phyloP scores from a whole-genome alignment of 2,797 vertebrate species.

The Poeciliopsis turneri region DNA sequence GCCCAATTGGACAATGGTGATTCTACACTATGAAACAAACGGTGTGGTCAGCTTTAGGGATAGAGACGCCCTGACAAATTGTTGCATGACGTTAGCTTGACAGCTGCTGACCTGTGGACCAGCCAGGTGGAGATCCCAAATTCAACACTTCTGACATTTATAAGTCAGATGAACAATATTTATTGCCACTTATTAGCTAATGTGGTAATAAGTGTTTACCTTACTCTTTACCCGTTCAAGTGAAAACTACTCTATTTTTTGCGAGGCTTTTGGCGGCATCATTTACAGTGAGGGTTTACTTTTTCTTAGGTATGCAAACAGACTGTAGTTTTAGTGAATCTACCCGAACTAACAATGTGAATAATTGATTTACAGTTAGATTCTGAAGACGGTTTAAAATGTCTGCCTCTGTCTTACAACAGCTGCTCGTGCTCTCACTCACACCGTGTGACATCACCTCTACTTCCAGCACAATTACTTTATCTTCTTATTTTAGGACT shows the following conservation, averaged over 20 bases:
- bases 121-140: neutral
- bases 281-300: neutral
- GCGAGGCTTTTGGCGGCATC: neutral
- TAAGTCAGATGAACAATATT: neutral
- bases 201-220: neutral
- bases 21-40: neutral
- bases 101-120: neutral
- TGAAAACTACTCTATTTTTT: neutral
- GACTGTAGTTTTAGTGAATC: neutral
- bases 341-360: neutral
- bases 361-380: neutral
- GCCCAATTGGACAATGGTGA: conserved; percentile 34
- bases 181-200: neutral
- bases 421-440: neutral
- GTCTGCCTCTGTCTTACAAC: neutral
- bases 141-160: neutral
- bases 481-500: neutral
- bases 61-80: neutral
- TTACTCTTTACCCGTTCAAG: neutral
- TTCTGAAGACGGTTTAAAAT: neutral
- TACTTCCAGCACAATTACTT: neutral
- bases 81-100: neutral
- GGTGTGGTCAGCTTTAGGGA: neutral
- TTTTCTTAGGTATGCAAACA: neutral
- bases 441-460: neutral